Base-by-base conservation (phyloP, 2,113 vertebrate genomes). In the Cnemophilus loriae region DNA sequence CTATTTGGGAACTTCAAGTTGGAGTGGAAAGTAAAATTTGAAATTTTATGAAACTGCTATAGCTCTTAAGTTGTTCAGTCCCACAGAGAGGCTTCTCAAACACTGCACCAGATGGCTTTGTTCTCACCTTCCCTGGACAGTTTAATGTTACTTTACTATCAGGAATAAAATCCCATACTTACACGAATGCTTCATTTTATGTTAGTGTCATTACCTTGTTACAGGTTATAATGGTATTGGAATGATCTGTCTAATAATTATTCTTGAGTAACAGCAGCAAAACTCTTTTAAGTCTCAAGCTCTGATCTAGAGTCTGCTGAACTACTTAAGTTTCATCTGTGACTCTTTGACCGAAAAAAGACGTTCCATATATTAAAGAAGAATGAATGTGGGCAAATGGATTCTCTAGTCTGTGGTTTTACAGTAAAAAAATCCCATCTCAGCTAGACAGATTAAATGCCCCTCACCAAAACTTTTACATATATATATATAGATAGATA, bases 201-300 rank as follows among this genome's bases (percentile, higher is more conserved):
- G 92, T 87, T 93, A 89, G 64, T 85, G 68, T 75, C 71, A 91
- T 95, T 78, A 89, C 60, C 81, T 82, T 78, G 41, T 94, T 94
- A 61, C 32, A 79, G 60, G 52, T 89, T 92, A 41, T 60, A 82
- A 70, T n/a, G 82, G 69, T 90, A 95, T 83, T 80, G 61, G 35
- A 61, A 95, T 93, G 84, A 78, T 78, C 85, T 84, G 44, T n/a
- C 69, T 90, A 88, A 89, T 89, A 94, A 92, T 75, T 84, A 94
- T 79, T 94, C 41, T 59, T 67, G 69, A 88, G 41, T 70, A 67
- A 86, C 73, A 90, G 41, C 52, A 79, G 39, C 49, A 73, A 93
- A 90, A 89, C 39, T 89, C 35, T 69, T 90, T 46, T 33, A 65
- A 68, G 28, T 74, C 47, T 82, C 65, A 32, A 71, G 22, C 37